Evolutionary conservation across 2,797 vertebrate species (phyloP), one percentile per base, ranked within the genome.

Genomic region (Sebastiscus albofasciatus): DNA sequence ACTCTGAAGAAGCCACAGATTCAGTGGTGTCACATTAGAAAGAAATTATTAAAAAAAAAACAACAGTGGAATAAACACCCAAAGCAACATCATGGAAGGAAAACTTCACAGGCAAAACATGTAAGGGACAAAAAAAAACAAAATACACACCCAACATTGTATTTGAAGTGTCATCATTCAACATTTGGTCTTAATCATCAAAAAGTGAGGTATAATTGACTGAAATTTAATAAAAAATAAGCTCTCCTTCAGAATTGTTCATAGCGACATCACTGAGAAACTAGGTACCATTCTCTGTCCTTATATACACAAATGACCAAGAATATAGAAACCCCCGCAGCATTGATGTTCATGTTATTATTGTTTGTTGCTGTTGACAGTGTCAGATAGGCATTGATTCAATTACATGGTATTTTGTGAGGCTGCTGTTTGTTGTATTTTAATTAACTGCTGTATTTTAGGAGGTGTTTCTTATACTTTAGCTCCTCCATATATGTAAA

Each of bases 101-200:
- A 74, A 82, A 64, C 7, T 46, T 76, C 29, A 76, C 77, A 86
- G 22, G 52, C 54, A 67, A 71, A 79, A 54, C 56, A 16, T 6
- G 2, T 1, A 12, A 13, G n/a, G 8, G 2, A 64, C 2, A 46
- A 59, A 73, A n/a, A 39, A 27, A 70, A 67, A 1, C 54, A 46
- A 20, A 16, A 76, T 2, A 75, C 13, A 77, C 42, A 83, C 18
- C 8, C 24, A 75, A 78, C 58, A 66, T 66, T 65, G 52, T 46
- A 82, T 18, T 56, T 67, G 12, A 75, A 81, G 34, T 20, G 13
- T 72, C 27, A 75, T 59, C 11, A 13, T 87, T 87, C 27, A 83
- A 84, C 56, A 89, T 89, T 92, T 93, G 90, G 89, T 93, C 90
- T 80, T 65, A 46, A 77, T 83, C 14, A 78, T 77, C 34, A 84